These are phyloP conservation scores for Sorex fumeus DNA, from an alignment of 2,113 vertebrate species.

Conservation along the genomic window DNA sequence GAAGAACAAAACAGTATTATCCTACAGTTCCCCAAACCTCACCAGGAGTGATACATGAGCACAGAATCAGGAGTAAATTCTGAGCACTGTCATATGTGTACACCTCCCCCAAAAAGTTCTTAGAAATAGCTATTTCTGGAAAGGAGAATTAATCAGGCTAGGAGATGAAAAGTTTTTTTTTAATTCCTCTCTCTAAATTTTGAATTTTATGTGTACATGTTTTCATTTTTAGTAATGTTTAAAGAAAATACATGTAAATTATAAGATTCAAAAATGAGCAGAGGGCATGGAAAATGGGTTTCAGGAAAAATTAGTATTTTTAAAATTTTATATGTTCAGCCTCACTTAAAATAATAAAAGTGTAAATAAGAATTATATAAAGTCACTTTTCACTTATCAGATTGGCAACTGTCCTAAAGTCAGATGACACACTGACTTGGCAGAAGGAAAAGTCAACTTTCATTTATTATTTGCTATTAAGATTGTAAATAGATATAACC, in stretches of 20 bases:
- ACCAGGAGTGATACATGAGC: no score
- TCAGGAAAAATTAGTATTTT: background rate
- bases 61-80: no score
- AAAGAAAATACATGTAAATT: slow-evolving; percentile 30
- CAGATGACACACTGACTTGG: background rate
- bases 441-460: background rate
- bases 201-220: background rate
- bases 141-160: background rate
- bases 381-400: background rate
- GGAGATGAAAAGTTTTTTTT: background rate
- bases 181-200: slow-evolving; percentile 14
- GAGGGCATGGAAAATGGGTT: background rate
- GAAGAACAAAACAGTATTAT: no score
- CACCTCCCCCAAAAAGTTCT: background rate
- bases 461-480: background rate
- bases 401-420: slow-evolving; percentile 2
- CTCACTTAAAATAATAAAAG: slow-evolving; percentile 36
- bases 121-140: background rate
- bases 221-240: slow-evolving; percentile 9
- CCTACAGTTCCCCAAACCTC: no score
- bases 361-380: slow-evolving; percentile 5
- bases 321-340: slow-evolving; percentile 16
- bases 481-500: background rate
- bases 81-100: background rate
- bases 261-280: slow-evolving; percentile 28